Base-by-base conservation (phyloP, 37 sponge, comb jelly and placozoan genomes). In the Chondrosia reniformis region DNA sequence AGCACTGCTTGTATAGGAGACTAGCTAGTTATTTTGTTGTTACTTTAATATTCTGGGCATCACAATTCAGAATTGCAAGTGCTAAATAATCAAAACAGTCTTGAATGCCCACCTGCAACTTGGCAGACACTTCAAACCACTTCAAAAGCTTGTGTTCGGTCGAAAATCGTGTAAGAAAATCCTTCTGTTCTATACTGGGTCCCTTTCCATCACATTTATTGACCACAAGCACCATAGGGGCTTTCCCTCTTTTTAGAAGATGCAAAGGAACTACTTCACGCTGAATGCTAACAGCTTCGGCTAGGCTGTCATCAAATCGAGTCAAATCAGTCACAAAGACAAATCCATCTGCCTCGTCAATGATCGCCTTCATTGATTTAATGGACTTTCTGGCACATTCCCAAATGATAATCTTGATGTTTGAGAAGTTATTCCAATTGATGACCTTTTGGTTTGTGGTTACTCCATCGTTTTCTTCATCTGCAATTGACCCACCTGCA, bases 401-500 rank as follows among this genome's bases (percentile, higher is more conserved):
- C 72, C 72, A 69, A 24, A 69, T 44, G 12, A 4, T 34, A 38
- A 69, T 69, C 72, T 39, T 69, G 6, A 69, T 34, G n/a, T 69
- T 24, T 1, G 72, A 8, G 24, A 39, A 69, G 32, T 31, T 22
- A 69, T 69, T 69, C 72, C 72, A 69, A 7, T 41, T 24, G 39
- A 69, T 69, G 43, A 40, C 4, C 43, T 69, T 69, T 22, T 69
- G 41, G 39, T 40, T 34, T 9, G 42, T 44, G 12, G 39, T 44
- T 25, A 69, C 4, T 17, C 72, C 72, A 5, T 36, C 42, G 42
- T 17, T 13, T 19, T 15, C 52, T 19, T 49, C 15, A 6, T 19
- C 17, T 7, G 39, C 44, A 2, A 6, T 2, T 3, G 24, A n/a
- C 6, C 43, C n/a, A 1, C 36, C 43, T 25, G 24, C 41, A 25